Conservation (phyloP, 2,797 vertebrate genomes). For the Spheniscus humboldti region DNA sequence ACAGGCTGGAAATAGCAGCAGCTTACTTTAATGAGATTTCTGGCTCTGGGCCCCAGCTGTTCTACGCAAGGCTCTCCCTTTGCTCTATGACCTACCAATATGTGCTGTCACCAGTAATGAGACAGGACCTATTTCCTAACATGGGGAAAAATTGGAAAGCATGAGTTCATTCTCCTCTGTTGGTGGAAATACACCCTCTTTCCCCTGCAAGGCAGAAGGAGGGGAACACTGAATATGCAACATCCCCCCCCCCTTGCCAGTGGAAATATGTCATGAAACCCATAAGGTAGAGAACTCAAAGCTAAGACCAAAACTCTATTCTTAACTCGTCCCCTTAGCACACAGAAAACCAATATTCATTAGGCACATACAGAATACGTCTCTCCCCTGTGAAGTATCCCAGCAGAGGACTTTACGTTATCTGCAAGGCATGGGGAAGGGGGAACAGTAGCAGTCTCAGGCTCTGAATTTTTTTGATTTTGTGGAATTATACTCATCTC, state of each 20-base stretch:
- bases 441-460: neutral
- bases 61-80: slow-evolving; percentile 70
- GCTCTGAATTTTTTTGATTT: slow-evolving; percentile 16
- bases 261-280: neutral
- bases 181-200: slow-evolving; percentile 51
- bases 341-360: neutral
- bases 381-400: neutral
- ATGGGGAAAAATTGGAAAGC: slow-evolving; percentile 62
- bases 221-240: neutral
- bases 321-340: neutral
- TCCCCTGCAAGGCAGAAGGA: slow-evolving; percentile 37
- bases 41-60: slow-evolving; percentile 81
- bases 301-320: neutral
- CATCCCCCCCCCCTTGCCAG: neutral
- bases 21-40: slow-evolving; percentile 90
- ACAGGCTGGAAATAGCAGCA: slow-evolving; percentile 85
- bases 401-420: neutral
- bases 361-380: neutral
- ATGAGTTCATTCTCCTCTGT: slow-evolving; percentile 59
- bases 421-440: neutral
- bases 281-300: neutral
- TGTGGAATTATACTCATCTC: slow-evolving; percentile 33
- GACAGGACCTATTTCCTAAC: slow-evolving; percentile 73
- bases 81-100: slow-evolving; percentile 77
- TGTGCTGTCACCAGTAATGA: slow-evolving; percentile 73